Conservation (phyloP, 1,140 invertebrate species). For the Brachionus plicatilis region DNA sequence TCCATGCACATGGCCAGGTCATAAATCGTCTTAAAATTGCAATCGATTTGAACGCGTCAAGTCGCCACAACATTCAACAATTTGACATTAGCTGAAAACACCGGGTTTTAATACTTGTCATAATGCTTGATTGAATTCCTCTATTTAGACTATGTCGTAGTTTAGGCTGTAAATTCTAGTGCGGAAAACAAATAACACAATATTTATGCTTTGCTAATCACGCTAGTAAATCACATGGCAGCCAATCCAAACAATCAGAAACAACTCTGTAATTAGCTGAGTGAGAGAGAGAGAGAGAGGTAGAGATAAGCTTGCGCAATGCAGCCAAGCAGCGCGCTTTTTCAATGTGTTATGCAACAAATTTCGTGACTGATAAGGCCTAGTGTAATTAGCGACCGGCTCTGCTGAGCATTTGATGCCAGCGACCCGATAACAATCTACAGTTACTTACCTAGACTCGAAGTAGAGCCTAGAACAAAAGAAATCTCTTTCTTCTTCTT, state of each 20-base stretch:
- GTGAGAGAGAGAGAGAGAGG: not conserved
- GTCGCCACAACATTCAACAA: not conserved
- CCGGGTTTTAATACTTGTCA: constrained; percentile 21
- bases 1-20: not conserved
- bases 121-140: constrained; percentile 16
- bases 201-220: constrained; percentile 33
- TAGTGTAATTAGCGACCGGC: not conserved
- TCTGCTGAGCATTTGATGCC: not conserved
- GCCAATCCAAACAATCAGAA: not conserved
- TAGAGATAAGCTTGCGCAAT: not conserved
- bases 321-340: not conserved
- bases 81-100: constrained; percentile 18
- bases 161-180: constrained; percentile 30
- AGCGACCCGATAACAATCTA: not conserved
- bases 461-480: not conserved
- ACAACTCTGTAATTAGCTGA: not conserved
- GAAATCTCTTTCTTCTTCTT: not conserved
- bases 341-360: not conserved
- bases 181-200: constrained; percentile 30
- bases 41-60: not conserved
- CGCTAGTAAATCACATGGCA: constrained; percentile 12
- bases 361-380: constrained; percentile 8
- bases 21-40: constrained; percentile 26
- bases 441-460: constrained; percentile 5
- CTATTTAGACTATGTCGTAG: constrained; percentile 20